Base-by-base conservation (phyloP, 2,113 vertebrate species). In the Platysternon megacephalum region DNA sequence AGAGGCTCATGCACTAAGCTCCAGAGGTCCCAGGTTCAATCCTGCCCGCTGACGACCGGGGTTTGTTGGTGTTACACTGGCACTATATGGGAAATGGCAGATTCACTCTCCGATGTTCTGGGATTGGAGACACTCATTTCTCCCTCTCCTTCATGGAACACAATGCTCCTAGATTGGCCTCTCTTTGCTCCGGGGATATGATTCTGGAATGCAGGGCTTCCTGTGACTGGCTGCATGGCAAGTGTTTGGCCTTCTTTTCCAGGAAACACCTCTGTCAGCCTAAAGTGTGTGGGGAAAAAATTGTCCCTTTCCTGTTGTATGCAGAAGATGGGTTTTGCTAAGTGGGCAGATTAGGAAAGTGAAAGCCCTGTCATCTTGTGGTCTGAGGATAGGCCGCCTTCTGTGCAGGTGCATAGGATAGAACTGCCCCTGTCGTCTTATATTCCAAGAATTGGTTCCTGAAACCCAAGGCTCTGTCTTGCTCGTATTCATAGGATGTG, bases 211-310 rank as follows among this genome's bases (percentile, higher is more conserved):
- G 79, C 72, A 82, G 11, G 46, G 14, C 4, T 82, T 78, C 46
- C 72, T 76, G 11, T 39, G 72, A 42, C 39, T 74, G 22, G n/a
- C n/a, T 83, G 0, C 0, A 0, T 80, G 11, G 24, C 52, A 29
- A 3, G 21, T 91, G 7, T 39, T 76, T 46, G 19, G 8, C 21
- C 9, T 22, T 11, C n/a, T 74, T 74, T 72, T 19, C 13, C 56
- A 58, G 56, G 26, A 29, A 58, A 10, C 28, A 28, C 11, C 3
- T 16, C 35, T 17, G 61, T 68, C 35, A n/a, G 4, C 16, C 61
- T n/a, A n/a, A n/a, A 68, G 35, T 68, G 58, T 32, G 29, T 16
- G 29, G 79, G 79, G 46, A 52, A 80, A 80, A 49, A 35, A 32
- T 48, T 12, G 35, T 52, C 4, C 35, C 48, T 80, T 22, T 51